phyloP scores from a whole-genome alignment of 2,888 invertebrate genomes.

The Empis livida region DNA sequence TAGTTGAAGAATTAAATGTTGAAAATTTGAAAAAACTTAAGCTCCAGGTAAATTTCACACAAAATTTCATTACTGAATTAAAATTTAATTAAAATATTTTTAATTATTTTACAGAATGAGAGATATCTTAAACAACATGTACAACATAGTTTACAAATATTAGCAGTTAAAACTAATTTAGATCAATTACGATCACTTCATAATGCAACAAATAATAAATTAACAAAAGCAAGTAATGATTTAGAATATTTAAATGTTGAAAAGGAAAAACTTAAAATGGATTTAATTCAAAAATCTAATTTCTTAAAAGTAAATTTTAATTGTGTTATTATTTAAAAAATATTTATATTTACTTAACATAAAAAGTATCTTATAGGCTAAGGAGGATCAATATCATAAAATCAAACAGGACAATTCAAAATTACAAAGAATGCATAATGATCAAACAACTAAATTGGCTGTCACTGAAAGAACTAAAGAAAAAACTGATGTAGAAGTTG shows the following conservation, averaged over 20 bases:
- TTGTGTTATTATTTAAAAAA: background rate
- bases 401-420: constrained; percentile 27
- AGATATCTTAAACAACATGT: constrained; percentile 28
- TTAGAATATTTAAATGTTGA: constrained; percentile 28
- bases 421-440: constrained; percentile 28
- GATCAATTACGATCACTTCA: constrained; percentile 29
- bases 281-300: constrained; percentile 26
- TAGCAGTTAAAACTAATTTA: constrained; percentile 29
- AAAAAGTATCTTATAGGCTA: constrained; percentile 14
- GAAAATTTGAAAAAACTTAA: constrained; percentile 25
- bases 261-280: constrained; percentile 27
- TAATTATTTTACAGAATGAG: constrained; percentile 17
- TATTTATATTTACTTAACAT: background rate
- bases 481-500: constrained; percentile 24
- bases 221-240: constrained; percentile 28
- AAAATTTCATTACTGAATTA: no score
- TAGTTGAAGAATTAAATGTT: constrained; percentile 23
- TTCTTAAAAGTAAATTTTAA: constrained; percentile 23
- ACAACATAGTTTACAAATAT: constrained; percentile 32
- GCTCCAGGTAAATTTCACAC: constrained; percentile 9
- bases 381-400: constrained; percentile 33
- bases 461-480: constrained; percentile 23
- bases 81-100: no score
- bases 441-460: constrained; percentile 26
- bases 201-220: constrained; percentile 27